Evolutionary conservation across 2,888 invertebrate genomes (phyloP).

Genomic region (Acronicta psi): DNA sequence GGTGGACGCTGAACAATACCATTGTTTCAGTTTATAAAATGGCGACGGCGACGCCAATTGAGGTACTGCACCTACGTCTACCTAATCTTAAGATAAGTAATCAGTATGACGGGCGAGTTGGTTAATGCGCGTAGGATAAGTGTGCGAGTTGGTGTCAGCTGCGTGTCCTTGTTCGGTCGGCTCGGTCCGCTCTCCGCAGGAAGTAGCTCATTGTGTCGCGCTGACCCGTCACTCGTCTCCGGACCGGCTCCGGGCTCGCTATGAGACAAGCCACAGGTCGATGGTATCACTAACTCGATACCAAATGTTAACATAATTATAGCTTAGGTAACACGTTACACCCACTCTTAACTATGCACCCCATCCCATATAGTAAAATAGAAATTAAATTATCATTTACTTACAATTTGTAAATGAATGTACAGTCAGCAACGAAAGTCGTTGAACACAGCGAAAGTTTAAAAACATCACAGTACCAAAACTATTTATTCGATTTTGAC

Average conservation of each 20-base stretch:
- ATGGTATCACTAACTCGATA: constrained; percentile 25
- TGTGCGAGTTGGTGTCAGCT: constrained; percentile 70
- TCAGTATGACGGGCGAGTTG: constrained; percentile 26
- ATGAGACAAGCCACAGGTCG: constrained; percentile 30
- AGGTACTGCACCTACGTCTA: not conserved
- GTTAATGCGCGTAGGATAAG: constrained; percentile 65
- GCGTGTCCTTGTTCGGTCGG: constrained; percentile 76
- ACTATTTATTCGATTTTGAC: too few species aligned
- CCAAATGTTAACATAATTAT: constrained; percentile 49
- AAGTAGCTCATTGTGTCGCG: constrained; percentile 82
- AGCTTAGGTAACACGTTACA: constrained; percentile 34
- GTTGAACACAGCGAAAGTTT: too few species aligned
- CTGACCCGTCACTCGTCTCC: constrained; percentile 84
- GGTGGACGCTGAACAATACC: too few species aligned
- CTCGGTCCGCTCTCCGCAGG: constrained; percentile 74
- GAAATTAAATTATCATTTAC: constrained; percentile 26
- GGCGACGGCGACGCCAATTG: too few species aligned
- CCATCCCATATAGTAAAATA: constrained; percentile 24
- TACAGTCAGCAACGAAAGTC: too few species aligned
- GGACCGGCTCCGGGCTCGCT: constrained; percentile 46
- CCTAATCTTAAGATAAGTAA: not conserved
- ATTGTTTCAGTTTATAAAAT: too few species aligned
- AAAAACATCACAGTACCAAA: too few species aligned
- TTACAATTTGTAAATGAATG: constrained; percentile 22
- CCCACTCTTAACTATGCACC: constrained; percentile 35